Evolutionary conservation across 2,113 vertebrate species (phyloP).

Genomic region (Pterocles burchelli): DNA sequence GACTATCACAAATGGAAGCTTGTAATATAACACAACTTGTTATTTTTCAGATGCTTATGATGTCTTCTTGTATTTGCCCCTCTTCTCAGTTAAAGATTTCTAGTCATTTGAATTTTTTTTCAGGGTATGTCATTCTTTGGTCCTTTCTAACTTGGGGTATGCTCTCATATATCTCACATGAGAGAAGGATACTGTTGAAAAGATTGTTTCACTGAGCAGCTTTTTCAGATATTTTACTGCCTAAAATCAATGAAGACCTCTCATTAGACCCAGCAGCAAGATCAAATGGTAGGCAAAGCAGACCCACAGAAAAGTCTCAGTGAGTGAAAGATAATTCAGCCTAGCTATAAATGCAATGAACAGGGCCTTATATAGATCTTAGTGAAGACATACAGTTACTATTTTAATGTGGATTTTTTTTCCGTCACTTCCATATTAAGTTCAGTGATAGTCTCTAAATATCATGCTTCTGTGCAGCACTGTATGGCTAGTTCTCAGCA

Average conservation of each 20-base stretch:
- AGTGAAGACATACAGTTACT: neutral
- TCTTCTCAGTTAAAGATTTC: neutral
- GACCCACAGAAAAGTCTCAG: neutral
- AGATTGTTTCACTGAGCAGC: neutral
- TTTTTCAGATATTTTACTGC: neutral
- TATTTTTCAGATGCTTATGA: neutral
- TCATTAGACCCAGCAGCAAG: neutral
- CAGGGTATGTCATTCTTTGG: neutral
- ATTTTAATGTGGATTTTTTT: neutral
- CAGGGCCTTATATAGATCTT: neutral
- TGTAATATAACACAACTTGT: neutral
- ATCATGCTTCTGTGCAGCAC: neutral
- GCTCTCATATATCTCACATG: neutral
- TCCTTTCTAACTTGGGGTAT: neutral
- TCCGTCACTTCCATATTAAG: neutral
- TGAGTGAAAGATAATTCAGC: neutral
- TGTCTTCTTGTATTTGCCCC: neutral
- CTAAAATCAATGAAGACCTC: neutral
- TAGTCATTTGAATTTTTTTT: neutral
- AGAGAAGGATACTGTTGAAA: neutral
- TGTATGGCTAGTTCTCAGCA: neutral
- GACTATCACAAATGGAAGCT: neutral
- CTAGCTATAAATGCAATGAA: neutral
- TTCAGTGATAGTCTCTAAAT: neutral
- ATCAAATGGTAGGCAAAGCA: neutral